These are phyloP conservation scores for Ophion costatus DNA, from an alignment of 2,888 invertebrate genomes.

Conservation along the genomic window DNA sequence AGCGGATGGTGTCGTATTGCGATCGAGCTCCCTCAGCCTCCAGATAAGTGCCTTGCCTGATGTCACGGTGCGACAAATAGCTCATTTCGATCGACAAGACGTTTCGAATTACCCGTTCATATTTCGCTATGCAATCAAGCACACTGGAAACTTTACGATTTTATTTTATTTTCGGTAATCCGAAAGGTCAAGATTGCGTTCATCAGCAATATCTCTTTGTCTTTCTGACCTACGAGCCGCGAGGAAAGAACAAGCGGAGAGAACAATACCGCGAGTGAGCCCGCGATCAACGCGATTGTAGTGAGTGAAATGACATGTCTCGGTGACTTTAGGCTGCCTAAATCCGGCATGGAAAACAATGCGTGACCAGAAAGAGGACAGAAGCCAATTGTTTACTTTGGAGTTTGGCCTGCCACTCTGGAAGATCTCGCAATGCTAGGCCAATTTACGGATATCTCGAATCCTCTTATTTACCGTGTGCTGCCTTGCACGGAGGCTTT, in stretches of 20 bases:
- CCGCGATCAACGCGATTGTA: constrained; percentile 6
- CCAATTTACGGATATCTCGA: constrained; percentile 38
- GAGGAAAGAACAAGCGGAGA: not conserved
- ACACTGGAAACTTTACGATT: not conserved
- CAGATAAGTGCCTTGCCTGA: not conserved
- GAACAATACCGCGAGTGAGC: constrained; percentile 17
- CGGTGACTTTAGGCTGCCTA: not conserved
- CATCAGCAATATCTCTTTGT: constrained; percentile 1
- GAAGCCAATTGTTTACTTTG: constrained; percentile 62
- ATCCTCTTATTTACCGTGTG: constrained; percentile 9
- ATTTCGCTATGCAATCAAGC: not conserved
- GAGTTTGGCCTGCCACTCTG: constrained; percentile 36
- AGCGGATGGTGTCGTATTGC: not conserved
- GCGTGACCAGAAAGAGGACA: constrained; percentile 20
- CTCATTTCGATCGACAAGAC: not conserved
- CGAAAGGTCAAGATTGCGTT: constrained; percentile 18
- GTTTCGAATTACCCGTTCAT: not conserved
- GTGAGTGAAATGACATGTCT: not conserved
- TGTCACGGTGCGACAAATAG: not conserved
- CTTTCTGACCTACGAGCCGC: not conserved
- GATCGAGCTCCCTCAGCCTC: not conserved
- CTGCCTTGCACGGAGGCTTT: constrained; percentile 38
- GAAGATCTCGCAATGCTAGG: constrained; percentile 24
- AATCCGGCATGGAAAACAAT: constrained; percentile 26
- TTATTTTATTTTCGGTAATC: not conserved